These are phyloP conservation scores for Pomacea maculata DNA, from an alignment of 1,140 invertebrate genomes.

Conservation along the genomic window DNA sequence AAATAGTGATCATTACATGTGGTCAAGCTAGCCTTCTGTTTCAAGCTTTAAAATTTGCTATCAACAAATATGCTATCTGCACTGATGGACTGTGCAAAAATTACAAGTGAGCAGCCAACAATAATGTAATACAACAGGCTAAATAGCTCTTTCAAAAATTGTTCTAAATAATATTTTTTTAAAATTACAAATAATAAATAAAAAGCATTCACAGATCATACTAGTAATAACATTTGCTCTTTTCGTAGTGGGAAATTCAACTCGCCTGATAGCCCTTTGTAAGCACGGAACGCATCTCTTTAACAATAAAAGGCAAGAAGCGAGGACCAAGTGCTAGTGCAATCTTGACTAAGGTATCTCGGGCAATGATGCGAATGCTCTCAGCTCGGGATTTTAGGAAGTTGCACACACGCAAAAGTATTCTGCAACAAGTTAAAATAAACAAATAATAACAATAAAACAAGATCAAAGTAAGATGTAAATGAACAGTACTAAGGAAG, in stretches of 20 bases:
- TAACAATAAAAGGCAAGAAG: slow-evolving; percentile 81
- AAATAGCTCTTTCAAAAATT: not conserved
- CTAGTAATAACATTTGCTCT: not conserved
- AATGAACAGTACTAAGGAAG: too few species aligned
- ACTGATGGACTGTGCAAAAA: too few species aligned
- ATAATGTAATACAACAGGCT: not conserved
- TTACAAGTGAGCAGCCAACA: not conserved
- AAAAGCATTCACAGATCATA: not conserved
- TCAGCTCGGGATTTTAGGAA: slow-evolving; percentile 90
- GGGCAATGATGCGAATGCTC: slow-evolving; percentile 83
- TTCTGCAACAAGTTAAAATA: slow-evolving; percentile 69
- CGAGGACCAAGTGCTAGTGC: slow-evolving; percentile 84
- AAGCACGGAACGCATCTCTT: slow-evolving; percentile 82
- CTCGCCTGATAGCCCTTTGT: slow-evolving; percentile 85
- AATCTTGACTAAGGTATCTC: slow-evolving; percentile 90
- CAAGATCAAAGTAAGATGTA: too few species aligned
- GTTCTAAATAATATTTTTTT: slow-evolving; percentile 2
- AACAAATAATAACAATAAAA: not conserved
- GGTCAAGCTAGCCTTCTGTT: too few species aligned
- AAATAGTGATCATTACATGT: too few species aligned
- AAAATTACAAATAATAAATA: not conserved
- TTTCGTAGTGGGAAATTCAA: not conserved
- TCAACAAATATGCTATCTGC: too few species aligned
- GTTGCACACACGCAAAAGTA: slow-evolving; percentile 88
- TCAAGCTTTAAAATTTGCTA: too few species aligned